Conservation (phyloP, 2,797 vertebrate genomes). For the Atherinosoma microstoma region DNA sequence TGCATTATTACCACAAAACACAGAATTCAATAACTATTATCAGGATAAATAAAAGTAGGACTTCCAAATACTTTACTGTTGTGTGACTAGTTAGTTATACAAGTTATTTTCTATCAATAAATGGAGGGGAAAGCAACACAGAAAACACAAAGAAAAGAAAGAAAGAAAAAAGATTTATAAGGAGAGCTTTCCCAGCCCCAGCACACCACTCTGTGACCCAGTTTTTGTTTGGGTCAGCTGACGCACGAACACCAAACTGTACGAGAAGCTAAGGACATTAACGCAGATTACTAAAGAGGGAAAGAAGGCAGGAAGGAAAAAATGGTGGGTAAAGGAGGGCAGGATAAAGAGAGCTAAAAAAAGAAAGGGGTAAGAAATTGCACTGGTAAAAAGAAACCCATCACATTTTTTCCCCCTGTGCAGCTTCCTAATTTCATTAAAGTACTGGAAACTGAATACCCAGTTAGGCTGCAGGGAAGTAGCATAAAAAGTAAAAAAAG, state of each 20-base stretch:
- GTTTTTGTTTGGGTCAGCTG: constrained; percentile 72
- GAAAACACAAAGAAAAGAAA: not conserved
- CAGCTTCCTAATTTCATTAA: not conserved
- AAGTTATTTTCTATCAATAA: constrained; percentile 1
- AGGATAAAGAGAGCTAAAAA: constrained; percentile 15
- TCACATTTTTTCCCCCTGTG: not conserved
- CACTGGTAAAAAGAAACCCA: not conserved
- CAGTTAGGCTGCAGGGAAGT: not conserved
- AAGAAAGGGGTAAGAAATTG: not conserved
- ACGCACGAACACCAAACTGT: constrained; percentile 59
- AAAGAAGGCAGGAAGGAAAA: constrained; percentile 10
- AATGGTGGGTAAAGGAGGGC: constrained; percentile 22
- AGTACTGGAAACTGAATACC: constrained; percentile 8
- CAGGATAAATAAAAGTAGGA: not conserved
- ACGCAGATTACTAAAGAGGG: constrained; percentile 64
- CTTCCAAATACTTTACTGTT: not conserved
- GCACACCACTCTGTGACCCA: constrained; percentile 67
- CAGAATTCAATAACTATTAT: constrained; percentile 5
- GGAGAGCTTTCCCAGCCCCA: constrained; percentile 31
- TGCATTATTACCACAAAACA: constrained; percentile 31
- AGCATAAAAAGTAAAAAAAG: not conserved
- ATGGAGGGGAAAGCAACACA: not conserved
- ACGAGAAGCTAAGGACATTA: constrained; percentile 63
- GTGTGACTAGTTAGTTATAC: not conserved
- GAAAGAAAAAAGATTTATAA: not conserved